Base-by-base conservation (phyloP, 2,113 vertebrate species). In the Puffinus mauretanicus region DNA sequence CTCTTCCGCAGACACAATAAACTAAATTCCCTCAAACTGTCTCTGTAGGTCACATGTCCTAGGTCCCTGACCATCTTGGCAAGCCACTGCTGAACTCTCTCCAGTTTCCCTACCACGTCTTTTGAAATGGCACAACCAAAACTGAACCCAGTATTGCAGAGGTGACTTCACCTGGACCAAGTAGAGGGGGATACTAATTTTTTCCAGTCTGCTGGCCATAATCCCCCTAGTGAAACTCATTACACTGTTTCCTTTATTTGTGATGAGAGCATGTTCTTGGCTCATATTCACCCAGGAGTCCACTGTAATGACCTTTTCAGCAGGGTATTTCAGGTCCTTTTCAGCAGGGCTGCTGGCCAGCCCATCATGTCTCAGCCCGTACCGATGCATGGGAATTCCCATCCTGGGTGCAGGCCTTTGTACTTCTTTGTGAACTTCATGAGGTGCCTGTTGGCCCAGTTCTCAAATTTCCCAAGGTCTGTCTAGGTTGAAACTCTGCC, bases 251-350 rank as follows among this genome's bases (percentile, higher is more conserved):
- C 19, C 9, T 79, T 87, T 80, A 44, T 72, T 80, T 76, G 13
- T 1, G 1, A 40, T 52, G 5, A 70, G 55, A 64, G 11, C n/a
- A 51, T 0, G 0, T 38, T 78, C 10, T 83, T 72, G 42, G 9
- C 26, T 80, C 9, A 6, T 32, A 19, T 66, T 71, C 21, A 62
- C 40, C 12, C 12, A 40, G 4, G 4, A 54, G 25, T 82, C 55
- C 30, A 52, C 17, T 46, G 19, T 55, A 64, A 69, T 36, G 32
- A 42, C 20, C 16, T 75, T 82, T 47, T 51, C n/a, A 54, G 9
- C 12, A 34, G 27, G 6, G 52, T 36, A 54, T 79, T 83, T 83
- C 62, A 44, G 13, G 10, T 36, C 9, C 19, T 80, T 83, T 77
- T 70, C 38, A 70, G 10, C 13, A 42, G 24, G 5, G 13, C 55